These are phyloP conservation scores for Leucoma salicis DNA, from an alignment of 2,888 invertebrate species.

Conservation along the genomic window DNA sequence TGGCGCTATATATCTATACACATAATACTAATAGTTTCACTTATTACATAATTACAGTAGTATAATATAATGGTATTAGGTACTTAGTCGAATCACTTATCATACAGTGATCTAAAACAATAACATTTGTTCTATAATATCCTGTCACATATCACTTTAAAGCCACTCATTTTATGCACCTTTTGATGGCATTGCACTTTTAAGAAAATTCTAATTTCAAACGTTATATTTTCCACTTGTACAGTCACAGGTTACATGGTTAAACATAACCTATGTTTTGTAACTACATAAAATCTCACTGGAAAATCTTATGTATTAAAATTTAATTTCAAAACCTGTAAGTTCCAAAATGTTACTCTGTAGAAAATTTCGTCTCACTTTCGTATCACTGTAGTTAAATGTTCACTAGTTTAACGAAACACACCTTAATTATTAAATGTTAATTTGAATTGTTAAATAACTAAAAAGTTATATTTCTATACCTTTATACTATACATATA, in stretches of 20 bases:
- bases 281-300: conserved; percentile 6
- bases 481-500: not conserved
- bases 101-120: no score
- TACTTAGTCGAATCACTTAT: no score
- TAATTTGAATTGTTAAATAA: not conserved
- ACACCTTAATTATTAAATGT: not conserved
- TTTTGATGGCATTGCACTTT: no score
- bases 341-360: not conserved
- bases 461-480: not conserved
- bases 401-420: not conserved
- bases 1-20: conserved; percentile 23
- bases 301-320: not conserved
- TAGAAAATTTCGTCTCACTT: not conserved
- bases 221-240: no score
- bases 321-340: not conserved
- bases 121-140: no score
- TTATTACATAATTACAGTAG: no score
- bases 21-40: conserved; percentile 20
- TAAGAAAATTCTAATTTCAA: no score
- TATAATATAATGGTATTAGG: no score
- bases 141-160: no score
- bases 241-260: no score
- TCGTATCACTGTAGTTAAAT: not conserved
- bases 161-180: no score
- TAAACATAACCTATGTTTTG: no score